Percentiles rank a stretch among this genome's conserved stretches.
These are phyloP conservation scores for Coluber constrictor DNA, from an alignment of 2,797 vertebrate genomes.

Conservation along the genomic window DNA sequence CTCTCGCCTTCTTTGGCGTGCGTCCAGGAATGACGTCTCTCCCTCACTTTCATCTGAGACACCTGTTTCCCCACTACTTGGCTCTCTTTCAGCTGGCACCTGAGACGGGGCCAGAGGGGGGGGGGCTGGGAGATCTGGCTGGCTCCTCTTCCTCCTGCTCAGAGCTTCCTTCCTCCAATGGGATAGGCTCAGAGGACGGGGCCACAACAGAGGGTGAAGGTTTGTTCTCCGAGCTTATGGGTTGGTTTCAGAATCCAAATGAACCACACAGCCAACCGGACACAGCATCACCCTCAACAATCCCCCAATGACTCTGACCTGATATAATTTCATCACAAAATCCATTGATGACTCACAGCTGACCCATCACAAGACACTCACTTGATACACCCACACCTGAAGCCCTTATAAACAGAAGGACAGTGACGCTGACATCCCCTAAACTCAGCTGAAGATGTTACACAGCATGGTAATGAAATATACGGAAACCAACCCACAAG, in stretches of 20 bases:
- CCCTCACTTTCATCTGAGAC: too few species aligned
- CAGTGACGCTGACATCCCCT: background rate
- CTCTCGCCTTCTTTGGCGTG: too few species aligned
- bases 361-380: background rate
- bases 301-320: background rate
- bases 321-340: background rate
- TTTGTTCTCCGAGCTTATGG: background rate
- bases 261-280: background rate
- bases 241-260: background rate
- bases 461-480: background rate
- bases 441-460: background rate
- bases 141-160: too few species aligned
- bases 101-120: too few species aligned
- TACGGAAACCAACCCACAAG: background rate
- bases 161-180: too few species aligned
- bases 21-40: too few species aligned
- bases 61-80: too few species aligned
- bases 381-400: background rate
- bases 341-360: background rate
- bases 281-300: background rate
- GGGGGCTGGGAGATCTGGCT: too few species aligned
- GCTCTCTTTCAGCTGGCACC: too few species aligned
- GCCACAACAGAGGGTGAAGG: background rate
- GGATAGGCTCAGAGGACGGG: too few species aligned
- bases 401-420: background rate